These are phyloP conservation scores for Helogale parvula DNA, from an alignment of 2,113 vertebrate genomes.

Conservation along the genomic window DNA sequence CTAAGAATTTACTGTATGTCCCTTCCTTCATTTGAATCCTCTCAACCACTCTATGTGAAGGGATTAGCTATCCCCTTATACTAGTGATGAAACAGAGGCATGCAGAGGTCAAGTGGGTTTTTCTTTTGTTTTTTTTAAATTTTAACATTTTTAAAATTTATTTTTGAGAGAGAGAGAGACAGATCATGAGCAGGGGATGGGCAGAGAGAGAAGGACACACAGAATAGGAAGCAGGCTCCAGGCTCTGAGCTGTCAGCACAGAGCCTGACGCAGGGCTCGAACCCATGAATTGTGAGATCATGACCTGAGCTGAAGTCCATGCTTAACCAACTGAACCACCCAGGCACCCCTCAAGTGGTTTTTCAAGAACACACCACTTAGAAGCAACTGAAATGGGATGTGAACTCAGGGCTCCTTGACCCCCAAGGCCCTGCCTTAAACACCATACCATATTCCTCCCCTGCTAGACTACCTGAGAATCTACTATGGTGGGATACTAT, in stretches of 20 bases:
- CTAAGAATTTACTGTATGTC: not conserved
- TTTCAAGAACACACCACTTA: not conserved
- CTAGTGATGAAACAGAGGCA: not conserved
- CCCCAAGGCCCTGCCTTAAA: not conserved
- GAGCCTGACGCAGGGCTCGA: too few species aligned
- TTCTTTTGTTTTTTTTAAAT: not conserved
- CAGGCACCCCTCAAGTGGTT: not conserved
- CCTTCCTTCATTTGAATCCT: not conserved
- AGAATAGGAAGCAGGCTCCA: too few species aligned
- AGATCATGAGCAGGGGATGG: too few species aligned
- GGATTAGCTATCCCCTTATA: not conserved
- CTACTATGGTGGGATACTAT: not conserved
- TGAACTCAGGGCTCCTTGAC: not conserved
- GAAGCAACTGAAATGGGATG: not conserved
- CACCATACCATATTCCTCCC: rapidly evolving
- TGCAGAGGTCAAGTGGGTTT: not conserved
- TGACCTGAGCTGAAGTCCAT: too few species aligned
- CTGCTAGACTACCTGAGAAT: not conserved
- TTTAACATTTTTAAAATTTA: too few species aligned
- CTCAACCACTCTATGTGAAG: not conserved
- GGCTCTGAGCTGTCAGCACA: too few species aligned
- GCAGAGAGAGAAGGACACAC: too few species aligned
- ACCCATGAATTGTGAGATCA: too few species aligned
- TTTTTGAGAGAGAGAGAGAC: too few species aligned
- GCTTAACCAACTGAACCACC: too few species aligned